These are phyloP conservation scores for Melinopterus prodromus DNA, from an alignment of 2,888 invertebrate species.

Conservation along the genomic window DNA sequence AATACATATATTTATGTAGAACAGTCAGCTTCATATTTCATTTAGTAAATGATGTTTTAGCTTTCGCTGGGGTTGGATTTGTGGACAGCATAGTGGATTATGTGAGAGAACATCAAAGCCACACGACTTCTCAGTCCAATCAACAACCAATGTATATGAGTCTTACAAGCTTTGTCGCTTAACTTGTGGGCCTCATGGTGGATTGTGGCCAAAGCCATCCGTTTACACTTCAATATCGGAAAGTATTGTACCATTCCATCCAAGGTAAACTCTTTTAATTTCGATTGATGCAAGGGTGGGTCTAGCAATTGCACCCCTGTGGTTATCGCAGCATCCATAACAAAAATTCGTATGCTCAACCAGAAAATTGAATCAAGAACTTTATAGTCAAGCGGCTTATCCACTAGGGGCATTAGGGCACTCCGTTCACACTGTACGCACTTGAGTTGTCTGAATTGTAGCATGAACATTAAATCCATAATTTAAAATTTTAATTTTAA, in stretches of 20 bases:
- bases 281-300: no score
- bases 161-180: slow-evolving; percentile 71
- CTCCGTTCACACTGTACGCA: no score
- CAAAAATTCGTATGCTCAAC: no score
- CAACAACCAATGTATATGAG: background rate
- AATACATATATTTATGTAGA: no score
- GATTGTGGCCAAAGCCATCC: slow-evolving; percentile 76
- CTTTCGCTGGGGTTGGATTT: slow-evolving; percentile 35
- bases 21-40: background rate
- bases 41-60: background rate
- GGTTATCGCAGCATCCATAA: no score
- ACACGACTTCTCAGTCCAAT: slow-evolving; percentile 7
- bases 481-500: no score
- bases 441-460: no score
- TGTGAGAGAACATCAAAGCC: slow-evolving; percentile 33
- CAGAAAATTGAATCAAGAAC: no score
- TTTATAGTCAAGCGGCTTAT: no score
- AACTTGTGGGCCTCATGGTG: slow-evolving; percentile 73
- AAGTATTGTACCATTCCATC: slow-evolving; percentile 65
- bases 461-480: no score
- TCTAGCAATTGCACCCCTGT: no score
- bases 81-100: slow-evolving; percentile 31
- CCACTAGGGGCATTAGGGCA: no score
- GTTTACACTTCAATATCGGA: slow-evolving; percentile 59
- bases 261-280: slow-evolving; percentile 56